Percentiles rank a stretch among this genome's conserved stretches.
Conservation (phyloP, 2,888 invertebrate genomes). For the Tinea pellionella region DNA sequence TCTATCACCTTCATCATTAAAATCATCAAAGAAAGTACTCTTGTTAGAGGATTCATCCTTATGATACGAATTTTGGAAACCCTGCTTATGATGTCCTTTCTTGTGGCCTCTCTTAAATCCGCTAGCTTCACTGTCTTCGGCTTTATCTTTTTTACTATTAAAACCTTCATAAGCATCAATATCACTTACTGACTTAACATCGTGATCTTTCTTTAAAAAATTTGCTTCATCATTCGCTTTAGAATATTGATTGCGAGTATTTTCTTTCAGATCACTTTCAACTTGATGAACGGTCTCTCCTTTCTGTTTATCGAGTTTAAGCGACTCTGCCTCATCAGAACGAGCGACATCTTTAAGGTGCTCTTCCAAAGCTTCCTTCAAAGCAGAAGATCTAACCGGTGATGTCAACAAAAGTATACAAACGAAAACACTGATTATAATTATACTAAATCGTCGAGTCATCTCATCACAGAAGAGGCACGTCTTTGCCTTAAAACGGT, state of each 20-base stretch:
- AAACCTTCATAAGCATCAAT: conserved; percentile 56
- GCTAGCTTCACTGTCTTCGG: conserved; percentile 47
- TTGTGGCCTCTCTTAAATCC: conserved; percentile 67
- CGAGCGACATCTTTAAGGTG: conserved; percentile 56
- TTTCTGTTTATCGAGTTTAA: conserved; percentile 54
- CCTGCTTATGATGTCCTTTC: conserved; percentile 76
- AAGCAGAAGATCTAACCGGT: conserved; percentile 35
- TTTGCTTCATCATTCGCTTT: conserved; percentile 59
- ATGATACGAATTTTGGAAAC: conserved; percentile 76
- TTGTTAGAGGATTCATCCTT: conserved; percentile 78
- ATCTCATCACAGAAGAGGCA: conserved; percentile 34
- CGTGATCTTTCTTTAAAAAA: conserved; percentile 58
- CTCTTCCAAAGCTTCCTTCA: conserved; percentile 60
- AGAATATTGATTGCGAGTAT: conserved; percentile 51
- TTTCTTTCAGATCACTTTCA: conserved; percentile 49
- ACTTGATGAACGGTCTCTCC: conserved; percentile 58
- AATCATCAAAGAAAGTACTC: conserved; percentile 76
- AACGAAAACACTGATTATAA: conserved; percentile 29
- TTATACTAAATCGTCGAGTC: conserved; percentile 33
- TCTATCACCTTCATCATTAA: conserved; percentile 57
- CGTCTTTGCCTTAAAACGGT: conserved; percentile 18
- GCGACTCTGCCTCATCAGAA: conserved; percentile 47
- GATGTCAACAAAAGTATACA: conserved; percentile 38
- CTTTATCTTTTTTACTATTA: conserved; percentile 50
- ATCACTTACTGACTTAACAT: conserved; percentile 51